Percentiles rank a stretch among this genome's conserved stretches.
Evolutionary conservation across 2,888 invertebrate genomes (phyloP).

Genomic region (Oxycera nigricornis): DNA sequence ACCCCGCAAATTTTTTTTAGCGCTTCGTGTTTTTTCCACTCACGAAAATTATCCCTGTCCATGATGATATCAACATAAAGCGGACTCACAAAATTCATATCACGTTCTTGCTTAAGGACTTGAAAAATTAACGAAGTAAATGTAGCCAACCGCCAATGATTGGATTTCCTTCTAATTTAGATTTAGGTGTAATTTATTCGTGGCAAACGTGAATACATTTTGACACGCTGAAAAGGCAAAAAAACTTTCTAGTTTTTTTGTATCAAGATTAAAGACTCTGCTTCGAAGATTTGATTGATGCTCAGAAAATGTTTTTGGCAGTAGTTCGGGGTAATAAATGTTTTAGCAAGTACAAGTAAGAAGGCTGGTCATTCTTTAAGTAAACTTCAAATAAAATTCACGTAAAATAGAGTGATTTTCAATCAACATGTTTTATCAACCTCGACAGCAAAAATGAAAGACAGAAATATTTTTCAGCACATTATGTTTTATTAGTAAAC

Average conservation of each 20-base stretch:
- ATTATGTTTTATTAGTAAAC: too few relatives aligned
- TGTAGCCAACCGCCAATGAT: constrained; percentile 48
- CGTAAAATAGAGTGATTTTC: too few relatives aligned
- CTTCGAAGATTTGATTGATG: too few relatives aligned
- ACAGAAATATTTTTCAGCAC: too few relatives aligned
- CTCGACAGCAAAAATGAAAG: too few relatives aligned
- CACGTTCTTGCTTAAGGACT: constrained; percentile 58
- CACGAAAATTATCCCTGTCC: constrained; percentile 16
- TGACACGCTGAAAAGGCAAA: not conserved
- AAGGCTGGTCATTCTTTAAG: too few relatives aligned
- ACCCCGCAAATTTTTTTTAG: not conserved
- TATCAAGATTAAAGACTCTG: too few relatives aligned
- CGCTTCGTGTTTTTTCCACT: not conserved
- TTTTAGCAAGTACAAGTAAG: too few relatives aligned
- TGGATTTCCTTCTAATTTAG: constrained; percentile 50
- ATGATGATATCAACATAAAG: not conserved
- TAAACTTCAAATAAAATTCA: too few relatives aligned
- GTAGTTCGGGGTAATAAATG: too few relatives aligned
- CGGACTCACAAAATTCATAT: constrained; percentile 52
- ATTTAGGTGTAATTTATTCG: constrained; percentile 52
- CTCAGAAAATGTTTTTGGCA: too few relatives aligned
- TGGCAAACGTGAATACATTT: constrained; percentile 40
- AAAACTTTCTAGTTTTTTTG: not conserved
- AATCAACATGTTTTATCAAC: too few relatives aligned
- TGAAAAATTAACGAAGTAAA: constrained; percentile 58